These are phyloP conservation scores for Ricordea florida DNA, from an alignment of 92 coral and sea anemone genomes.

Conservation along the genomic window DNA sequence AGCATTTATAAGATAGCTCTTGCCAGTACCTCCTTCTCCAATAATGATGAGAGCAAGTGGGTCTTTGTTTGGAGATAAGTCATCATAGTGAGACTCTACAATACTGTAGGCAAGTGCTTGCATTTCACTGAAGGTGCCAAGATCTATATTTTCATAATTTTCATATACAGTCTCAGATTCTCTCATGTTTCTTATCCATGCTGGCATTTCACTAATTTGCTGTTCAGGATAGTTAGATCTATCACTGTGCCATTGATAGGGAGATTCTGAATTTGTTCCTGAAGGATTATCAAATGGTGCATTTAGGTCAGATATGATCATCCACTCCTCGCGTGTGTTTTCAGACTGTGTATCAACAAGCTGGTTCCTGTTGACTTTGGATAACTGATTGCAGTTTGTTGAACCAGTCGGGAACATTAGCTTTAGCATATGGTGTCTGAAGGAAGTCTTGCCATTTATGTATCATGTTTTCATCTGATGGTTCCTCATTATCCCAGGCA, in stretches of 20 bases:
- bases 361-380: slow-evolving; percentile 57
- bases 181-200: slow-evolving; percentile 48
- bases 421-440: slow-evolving; percentile 70
- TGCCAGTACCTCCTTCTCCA: slow-evolving; percentile 71
- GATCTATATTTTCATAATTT: slow-evolving; percentile 50
- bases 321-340: slow-evolving; percentile 52
- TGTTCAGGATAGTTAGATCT: slow-evolving; percentile 51
- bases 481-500: slow-evolving; percentile 70
- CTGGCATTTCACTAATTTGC: slow-evolving; percentile 75
- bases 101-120: slow-evolving; percentile 73
- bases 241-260: slow-evolving; percentile 60
- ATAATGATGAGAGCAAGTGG: slow-evolving; percentile 61
- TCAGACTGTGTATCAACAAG: slow-evolving; percentile 2
- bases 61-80: slow-evolving; percentile 45
- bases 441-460: slow-evolving; percentile 74
- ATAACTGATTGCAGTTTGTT: slow-evolving; percentile 68
- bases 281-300: slow-evolving; percentile 40
- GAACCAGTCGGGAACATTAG: slow-evolving; percentile 80
- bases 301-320: slow-evolving; percentile 49
- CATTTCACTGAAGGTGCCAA: slow-evolving; percentile 73
- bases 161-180: slow-evolving; percentile 26
- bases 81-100: slow-evolving; percentile 50
- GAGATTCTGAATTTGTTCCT: background rate
- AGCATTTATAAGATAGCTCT: slow-evolving; percentile 77
- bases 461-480: slow-evolving; percentile 62